Conservation (phyloP, 2,797 vertebrate species). For the Muscicapa striata region DNA sequence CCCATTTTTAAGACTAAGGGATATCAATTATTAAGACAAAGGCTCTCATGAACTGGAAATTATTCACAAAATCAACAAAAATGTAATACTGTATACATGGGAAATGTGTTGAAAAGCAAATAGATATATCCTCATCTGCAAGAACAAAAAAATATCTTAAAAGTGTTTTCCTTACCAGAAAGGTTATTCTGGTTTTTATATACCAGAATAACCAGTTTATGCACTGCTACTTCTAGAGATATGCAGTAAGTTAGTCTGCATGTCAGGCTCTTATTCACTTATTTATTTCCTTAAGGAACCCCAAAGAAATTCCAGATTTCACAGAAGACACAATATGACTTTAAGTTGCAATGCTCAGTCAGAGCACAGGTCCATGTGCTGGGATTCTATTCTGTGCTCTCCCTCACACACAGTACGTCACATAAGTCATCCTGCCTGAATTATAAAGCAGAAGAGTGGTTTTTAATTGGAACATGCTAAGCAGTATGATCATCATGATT, state of each 20-base stretch:
- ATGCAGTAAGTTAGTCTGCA: background rate
- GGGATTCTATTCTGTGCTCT: background rate
- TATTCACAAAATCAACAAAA: background rate
- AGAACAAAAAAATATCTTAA: background rate
- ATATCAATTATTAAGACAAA: background rate
- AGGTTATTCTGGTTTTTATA: background rate
- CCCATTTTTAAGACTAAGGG: background rate
- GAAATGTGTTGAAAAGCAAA: background rate
- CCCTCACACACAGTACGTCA: background rate
- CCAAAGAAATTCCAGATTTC: background rate
- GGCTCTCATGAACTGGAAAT: background rate
- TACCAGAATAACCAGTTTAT: background rate
- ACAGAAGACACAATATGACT: background rate
- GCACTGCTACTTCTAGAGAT: background rate
- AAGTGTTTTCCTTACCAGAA: background rate
- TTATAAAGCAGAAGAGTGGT: background rate
- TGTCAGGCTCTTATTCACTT: background rate
- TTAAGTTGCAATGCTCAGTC: background rate
- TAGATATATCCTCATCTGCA: background rate
- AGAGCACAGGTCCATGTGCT: rapidly evolving
- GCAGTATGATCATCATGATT: background rate
- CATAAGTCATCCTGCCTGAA: background rate
- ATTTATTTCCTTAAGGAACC: background rate
- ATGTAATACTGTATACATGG: background rate
- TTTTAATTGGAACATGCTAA: background rate